These are phyloP conservation scores for Danio albolineatus DNA, from an alignment of 2,797 vertebrate species.

Conservation along the genomic window DNA sequence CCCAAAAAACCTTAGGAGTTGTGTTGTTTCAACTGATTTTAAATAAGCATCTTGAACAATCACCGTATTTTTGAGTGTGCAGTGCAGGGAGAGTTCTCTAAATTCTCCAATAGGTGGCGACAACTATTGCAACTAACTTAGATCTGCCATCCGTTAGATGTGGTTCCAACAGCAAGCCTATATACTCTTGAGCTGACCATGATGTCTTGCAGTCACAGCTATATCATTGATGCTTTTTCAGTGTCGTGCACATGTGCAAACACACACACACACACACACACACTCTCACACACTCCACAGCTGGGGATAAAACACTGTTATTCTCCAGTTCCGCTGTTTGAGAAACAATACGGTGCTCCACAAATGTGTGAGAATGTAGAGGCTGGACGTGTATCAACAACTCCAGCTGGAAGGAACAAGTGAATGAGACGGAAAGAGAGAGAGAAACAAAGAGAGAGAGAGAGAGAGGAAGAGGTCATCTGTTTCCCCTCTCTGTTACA, in stretches of 20 bases:
- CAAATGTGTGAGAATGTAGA: conserved; percentile 42
- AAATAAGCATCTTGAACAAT: too few species aligned
- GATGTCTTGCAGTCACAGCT: not conserved
- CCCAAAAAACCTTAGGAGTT: too few species aligned
- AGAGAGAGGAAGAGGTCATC: conserved; percentile 79
- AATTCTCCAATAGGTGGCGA: conserved; percentile 17
- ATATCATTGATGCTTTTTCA: not conserved
- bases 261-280: too few species aligned
- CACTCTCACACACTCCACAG: conserved; percentile 43
- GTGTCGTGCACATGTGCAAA: conserved; percentile 15
- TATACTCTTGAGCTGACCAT: not conserved
- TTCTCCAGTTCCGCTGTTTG: conserved; percentile 40
- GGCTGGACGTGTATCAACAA: conserved; percentile 30
- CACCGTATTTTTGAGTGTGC: too few species aligned
- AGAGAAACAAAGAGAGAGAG: conserved; percentile 77
- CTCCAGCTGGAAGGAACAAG: conserved; percentile 46
- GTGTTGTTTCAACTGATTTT: too few species aligned
- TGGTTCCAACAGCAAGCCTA: not conserved
- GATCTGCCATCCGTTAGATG: not conserved
- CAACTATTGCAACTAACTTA: not conserved
- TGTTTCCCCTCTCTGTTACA: conserved; percentile 87
- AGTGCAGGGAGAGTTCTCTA: not conserved
- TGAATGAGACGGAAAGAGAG: conserved; percentile 59
- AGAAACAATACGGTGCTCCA: conserved; percentile 50
- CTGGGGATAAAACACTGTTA: conserved; percentile 43